phyloP scores from a whole-genome alignment of 2,888 invertebrate genomes.

The Tinea semifulvella region DNA sequence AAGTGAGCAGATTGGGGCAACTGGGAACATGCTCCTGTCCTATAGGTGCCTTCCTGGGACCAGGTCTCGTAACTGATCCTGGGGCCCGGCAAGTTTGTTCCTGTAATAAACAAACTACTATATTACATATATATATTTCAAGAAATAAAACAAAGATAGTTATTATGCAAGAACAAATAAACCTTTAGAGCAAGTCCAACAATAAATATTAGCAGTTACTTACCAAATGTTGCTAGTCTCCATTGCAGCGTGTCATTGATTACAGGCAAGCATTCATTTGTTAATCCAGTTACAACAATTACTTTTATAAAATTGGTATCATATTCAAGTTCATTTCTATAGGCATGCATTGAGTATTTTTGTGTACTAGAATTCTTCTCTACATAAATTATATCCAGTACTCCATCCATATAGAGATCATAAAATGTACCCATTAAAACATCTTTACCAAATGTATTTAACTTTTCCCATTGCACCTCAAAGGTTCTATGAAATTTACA shows the following conservation, averaged over 20 bases:
- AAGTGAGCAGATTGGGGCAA: slow-evolving; percentile 92
- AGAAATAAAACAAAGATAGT: not conserved
- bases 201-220: slow-evolving; percentile 21
- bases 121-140: too few species aligned
- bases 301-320: slow-evolving; percentile 97
- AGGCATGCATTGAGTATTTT: slow-evolving; percentile 75
- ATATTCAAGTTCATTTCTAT: slow-evolving; percentile 88
- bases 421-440: slow-evolving; percentile 90
- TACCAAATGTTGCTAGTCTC: slow-evolving; percentile 81
- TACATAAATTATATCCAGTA: slow-evolving; percentile 87
- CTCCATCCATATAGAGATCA: slow-evolving; percentile 94
- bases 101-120: too few species aligned
- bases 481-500: slow-evolving; percentile 78
- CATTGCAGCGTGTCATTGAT: slow-evolving; percentile 78
- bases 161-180: too few species aligned
- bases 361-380: slow-evolving; percentile 57
- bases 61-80: slow-evolving; percentile 86
- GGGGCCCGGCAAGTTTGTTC: slow-evolving; percentile 91
- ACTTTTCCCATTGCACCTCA: slow-evolving; percentile 77
- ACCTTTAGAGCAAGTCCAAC: too few species aligned
- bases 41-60: slow-evolving; percentile 84
- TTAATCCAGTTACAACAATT: slow-evolving; percentile 87
- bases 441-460: slow-evolving; percentile 74
- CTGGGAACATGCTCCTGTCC: slow-evolving; percentile 86
- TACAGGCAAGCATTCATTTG: slow-evolving; percentile 74